Evolutionary conservation across 2,797 vertebrate genomes (phyloP).

Genomic region (Myotis myotis): DNA sequence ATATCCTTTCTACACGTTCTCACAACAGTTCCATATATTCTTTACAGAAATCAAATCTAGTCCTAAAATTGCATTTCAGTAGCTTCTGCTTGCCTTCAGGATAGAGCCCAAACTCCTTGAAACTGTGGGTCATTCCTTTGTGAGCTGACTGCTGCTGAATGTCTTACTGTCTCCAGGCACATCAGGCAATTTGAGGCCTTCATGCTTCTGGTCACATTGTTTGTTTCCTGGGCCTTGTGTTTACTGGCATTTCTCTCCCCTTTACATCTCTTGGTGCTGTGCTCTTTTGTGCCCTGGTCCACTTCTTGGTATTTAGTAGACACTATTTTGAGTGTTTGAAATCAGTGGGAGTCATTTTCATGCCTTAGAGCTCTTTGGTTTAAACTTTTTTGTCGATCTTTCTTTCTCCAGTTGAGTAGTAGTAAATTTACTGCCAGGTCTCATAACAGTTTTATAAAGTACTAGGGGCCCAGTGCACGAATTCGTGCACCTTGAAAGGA

Average conservation of each 20-base stretch:
- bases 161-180: not conserved
- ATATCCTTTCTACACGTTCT: constrained; percentile 5
- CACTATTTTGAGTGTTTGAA: not conserved
- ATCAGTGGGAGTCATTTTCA: not conserved
- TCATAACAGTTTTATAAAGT: not conserved
- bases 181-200: not conserved
- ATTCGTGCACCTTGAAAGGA: no score
- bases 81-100: not conserved
- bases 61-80: not conserved
- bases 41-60: not conserved
- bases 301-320: not conserved
- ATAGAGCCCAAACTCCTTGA: not conserved
- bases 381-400: not conserved
- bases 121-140: not conserved
- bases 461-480: no score
- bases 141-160: not conserved
- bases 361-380: not conserved
- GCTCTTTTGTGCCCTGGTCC: not conserved
- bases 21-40: not conserved
- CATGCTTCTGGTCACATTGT: not conserved
- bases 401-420: not conserved
- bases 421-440: not conserved
- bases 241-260: not conserved
- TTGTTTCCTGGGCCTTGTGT: not conserved
- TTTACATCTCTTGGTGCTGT: not conserved